Base-by-base conservation (phyloP, 2,113 vertebrate genomes). In the Lonchura striata region DNA sequence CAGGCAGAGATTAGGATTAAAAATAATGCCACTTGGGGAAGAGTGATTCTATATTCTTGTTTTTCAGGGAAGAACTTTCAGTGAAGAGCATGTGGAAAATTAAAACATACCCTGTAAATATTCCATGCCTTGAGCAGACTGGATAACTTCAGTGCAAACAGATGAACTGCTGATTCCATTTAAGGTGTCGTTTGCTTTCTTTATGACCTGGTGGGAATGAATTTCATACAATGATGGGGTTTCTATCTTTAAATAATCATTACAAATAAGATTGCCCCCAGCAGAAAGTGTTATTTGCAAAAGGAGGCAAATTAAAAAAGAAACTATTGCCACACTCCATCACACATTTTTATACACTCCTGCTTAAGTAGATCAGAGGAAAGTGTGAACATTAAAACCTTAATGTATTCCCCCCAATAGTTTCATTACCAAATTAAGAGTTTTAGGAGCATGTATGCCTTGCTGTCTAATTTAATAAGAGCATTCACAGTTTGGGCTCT, bases 141-240 rank as follows among this genome's bases (percentile, higher is more conserved):
- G 99, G 98, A 99, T 99, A 86, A 99, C 99, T 98, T 99, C 99
- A 18, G 99, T 99, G 97, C 99, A 99, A 87, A 99, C 99, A 4
- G 98, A 98, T 35, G 99, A 99, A 96, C 99, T 99, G 96, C 99
- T 99, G 96, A 99, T 99, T 93, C 99, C 96, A 84, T 99, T 99
- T 95, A 99, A 98, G 88, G 98, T 99, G 94, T 99, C 99, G 54
- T 99, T 99, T 86, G 99, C 99, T 96, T 99, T 99, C 97, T 98
- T 99, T 97, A 99, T 99, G 94, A 99, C 98, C 99, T 99, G 96
- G n/a, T 86, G 93, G 75, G 94, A 90, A 88, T 7, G 5, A 71
- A 88, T 88, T 86, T 77, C 80, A 88, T 56, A 59, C 92, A 68
- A 84, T 21, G 9, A 22, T 25, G 44, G 20, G 41, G 93, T 37